Evolutionary conservation across 2,113 vertebrate genomes (phyloP).

Genomic region (Plecotus auritus): DNA sequence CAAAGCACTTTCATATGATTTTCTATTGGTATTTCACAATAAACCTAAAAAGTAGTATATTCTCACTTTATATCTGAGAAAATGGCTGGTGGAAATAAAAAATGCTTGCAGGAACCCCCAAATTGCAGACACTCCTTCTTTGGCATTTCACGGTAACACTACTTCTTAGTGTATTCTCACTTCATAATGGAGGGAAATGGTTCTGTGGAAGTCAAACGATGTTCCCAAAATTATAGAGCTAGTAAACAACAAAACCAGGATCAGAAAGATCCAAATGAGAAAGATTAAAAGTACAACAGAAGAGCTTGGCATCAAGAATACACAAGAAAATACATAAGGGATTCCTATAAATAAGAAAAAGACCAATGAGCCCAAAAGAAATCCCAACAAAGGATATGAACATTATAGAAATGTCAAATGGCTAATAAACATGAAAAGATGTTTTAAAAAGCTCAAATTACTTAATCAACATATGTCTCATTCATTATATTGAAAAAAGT

Average conservation of each 20-base stretch:
- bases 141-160: neutral
- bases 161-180: neutral
- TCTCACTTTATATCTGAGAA: constrained; percentile 17
- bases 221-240: neutral
- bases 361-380: constrained; percentile 19
- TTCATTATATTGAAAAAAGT: neutral
- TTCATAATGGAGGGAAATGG: neutral
- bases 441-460: neutral
- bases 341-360: constrained; percentile 28
- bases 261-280: constrained; percentile 6
- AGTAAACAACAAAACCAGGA: neutral
- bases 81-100: constrained; percentile 1
- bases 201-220: neutral
- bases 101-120: neutral
- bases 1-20: neutral
- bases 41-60: neutral
- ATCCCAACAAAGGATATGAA: neutral
- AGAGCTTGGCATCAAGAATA: neutral
- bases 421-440: neutral
- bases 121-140: neutral
- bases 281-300: neutral
- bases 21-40: neutral
- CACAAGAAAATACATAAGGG: neutral
- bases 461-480: constrained; percentile 3
- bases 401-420: neutral